Conservation (phyloP, 2,888 invertebrate genomes). For the Drosophila macrothrix region DNA sequence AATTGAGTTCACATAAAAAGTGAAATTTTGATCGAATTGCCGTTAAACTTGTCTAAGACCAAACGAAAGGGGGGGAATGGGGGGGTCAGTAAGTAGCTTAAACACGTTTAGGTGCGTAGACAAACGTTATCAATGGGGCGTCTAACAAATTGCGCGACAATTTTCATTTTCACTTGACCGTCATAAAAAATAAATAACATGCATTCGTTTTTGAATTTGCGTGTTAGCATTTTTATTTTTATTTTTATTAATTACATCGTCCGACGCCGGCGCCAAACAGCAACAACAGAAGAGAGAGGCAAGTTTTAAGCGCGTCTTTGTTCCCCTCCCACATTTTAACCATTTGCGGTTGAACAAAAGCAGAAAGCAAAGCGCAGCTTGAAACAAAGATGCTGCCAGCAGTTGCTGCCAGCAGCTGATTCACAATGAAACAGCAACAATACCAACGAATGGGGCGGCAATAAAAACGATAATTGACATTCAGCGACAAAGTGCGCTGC, state of each 20-base stretch:
- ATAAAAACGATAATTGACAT: constrained; percentile 51
- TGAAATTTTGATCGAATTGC: constrained; percentile 68
- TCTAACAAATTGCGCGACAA: constrained; percentile 57
- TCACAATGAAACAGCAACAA: constrained; percentile 40
- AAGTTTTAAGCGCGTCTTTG: constrained; percentile 35
- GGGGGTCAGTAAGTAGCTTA: constrained; percentile 8
- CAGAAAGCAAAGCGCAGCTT: constrained; percentile 38
- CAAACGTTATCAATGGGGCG: constrained; percentile 53
- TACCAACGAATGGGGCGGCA: constrained; percentile 24
- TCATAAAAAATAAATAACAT: constrained; percentile 33
- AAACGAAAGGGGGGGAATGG: background rate
- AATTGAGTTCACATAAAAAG: constrained; percentile 61
- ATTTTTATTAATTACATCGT: constrained; percentile 29
- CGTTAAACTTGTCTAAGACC: constrained; percentile 56
- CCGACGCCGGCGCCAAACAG: constrained; percentile 6
- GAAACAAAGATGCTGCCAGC: constrained; percentile 48
- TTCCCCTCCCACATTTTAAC: constrained; percentile 28
- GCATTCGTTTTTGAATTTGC: constrained; percentile 50
- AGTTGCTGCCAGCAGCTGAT: constrained; percentile 30
- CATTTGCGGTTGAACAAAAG: constrained; percentile 53
- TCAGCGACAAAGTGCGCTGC: constrained; percentile 27
- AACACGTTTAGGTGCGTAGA: constrained; percentile 67
- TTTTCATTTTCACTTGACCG: constrained; percentile 62
- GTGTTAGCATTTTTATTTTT: constrained; percentile 8
- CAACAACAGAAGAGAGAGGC: constrained; percentile 1